Conservation (phyloP, 2,888 invertebrate species). For the Cactoblastis cactorum region DNA sequence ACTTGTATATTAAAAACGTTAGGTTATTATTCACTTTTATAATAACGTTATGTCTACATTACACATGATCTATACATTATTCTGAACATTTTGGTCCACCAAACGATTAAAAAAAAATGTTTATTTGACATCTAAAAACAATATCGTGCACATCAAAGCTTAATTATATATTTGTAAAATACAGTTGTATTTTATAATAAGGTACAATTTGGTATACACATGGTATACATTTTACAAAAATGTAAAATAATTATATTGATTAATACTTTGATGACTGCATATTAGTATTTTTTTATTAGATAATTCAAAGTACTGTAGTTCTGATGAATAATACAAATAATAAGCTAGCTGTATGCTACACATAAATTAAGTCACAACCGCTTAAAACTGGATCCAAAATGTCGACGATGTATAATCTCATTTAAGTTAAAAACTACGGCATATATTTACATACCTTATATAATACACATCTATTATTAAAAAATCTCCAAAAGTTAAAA, state of each 20-base stretch:
- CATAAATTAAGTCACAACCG: conserved; percentile 46
- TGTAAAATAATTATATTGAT: neutral
- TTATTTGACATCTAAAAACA: neutral
- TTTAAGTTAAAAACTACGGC: conserved; percentile 45
- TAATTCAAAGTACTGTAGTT: conserved; percentile 4
- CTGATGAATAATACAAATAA: conserved; percentile 20
- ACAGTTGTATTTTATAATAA: neutral
- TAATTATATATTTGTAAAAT: neutral
- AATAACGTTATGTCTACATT: neutral
- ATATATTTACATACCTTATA: conserved; percentile 58
- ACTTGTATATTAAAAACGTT: neutral
- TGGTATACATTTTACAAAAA: neutral
- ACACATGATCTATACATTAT: neutral
- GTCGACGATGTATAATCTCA: conserved; percentile 56
- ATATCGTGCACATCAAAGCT: neutral
- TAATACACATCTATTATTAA: conserved; percentile 43
- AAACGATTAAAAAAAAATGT: neutral
- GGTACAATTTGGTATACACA: too few species aligned
- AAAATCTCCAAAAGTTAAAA: conserved; percentile 70
- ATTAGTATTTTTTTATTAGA: neutral
- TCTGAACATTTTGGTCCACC: neutral
- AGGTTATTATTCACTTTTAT: neutral
- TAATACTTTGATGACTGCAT: neutral
- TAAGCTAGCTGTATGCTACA: conserved; percentile 21
- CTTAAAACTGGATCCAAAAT: conserved; percentile 34